Conservation (phyloP, 2,888 invertebrate genomes). For the Aleiodes testaceus region DNA sequence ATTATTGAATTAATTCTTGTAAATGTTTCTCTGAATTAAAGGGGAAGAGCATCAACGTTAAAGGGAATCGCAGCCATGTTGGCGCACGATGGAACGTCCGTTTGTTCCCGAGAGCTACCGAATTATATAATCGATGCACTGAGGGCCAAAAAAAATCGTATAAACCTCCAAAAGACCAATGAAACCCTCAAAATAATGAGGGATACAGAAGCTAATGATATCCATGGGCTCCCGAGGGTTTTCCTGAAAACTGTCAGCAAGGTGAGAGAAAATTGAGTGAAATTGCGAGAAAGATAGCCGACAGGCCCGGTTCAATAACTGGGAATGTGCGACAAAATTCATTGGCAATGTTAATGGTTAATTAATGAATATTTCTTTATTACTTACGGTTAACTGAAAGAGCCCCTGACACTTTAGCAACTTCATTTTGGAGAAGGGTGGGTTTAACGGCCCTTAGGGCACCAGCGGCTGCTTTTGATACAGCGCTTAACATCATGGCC, state of each 20-base stretch:
- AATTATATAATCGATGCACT: conserved; percentile 62
- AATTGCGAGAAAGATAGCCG: not conserved
- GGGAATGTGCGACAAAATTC: not conserved
- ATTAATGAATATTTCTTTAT: conserved; percentile 59
- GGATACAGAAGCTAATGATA: not conserved
- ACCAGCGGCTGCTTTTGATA: conserved; percentile 76
- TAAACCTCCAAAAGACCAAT: not conserved
- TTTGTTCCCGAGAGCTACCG: conserved; percentile 44
- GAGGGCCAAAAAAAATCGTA: conserved; percentile 3
- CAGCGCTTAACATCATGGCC: conserved; percentile 77
- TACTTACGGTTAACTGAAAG: conserved; percentile 76
- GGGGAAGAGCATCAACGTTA: not conserved
- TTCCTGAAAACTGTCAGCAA: not conserved
- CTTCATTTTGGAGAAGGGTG: conserved; percentile 74
- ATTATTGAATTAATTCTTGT: not conserved
- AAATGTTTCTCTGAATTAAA: not conserved
- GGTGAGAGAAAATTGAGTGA: not conserved
- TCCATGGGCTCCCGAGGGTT: not conserved
- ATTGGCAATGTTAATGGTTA: not conserved
- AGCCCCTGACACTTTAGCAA: conserved; percentile 73
- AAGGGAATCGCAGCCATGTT: conserved; percentile 61
- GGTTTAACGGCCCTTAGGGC: conserved; percentile 76
- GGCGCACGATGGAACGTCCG: conserved; percentile 54
- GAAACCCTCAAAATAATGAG: not conserved
- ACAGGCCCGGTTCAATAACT: too few species aligned